Percentiles rank a stretch among this genome's conserved stretches.
Conservation (phyloP, 2,113 vertebrate genomes). For the Strix aluco region DNA sequence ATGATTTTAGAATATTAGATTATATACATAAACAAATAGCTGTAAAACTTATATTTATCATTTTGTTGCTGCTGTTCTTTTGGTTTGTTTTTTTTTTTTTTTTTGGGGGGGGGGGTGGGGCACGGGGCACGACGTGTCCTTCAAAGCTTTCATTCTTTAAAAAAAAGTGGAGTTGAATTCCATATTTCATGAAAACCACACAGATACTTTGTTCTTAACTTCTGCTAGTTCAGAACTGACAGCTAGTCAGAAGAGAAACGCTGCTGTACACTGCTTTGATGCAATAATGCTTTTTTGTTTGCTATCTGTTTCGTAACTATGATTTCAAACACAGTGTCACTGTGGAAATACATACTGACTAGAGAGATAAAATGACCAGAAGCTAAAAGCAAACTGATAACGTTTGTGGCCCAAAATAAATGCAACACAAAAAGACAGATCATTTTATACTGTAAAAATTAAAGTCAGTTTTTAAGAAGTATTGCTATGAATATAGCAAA, state of each 20-base stretch:
- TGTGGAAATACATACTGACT: not conserved
- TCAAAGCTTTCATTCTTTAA: not conserved
- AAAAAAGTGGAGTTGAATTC: not conserved
- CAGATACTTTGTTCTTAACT: not conserved
- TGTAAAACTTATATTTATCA: not conserved
- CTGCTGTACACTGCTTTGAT: not conserved
- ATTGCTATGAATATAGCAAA: not conserved
- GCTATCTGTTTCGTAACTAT: not conserved
- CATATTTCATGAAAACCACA: not conserved
- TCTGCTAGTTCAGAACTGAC: not conserved
- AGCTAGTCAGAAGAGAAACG: not conserved
- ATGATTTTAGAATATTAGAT: not conserved
- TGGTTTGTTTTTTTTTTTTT: not conserved
- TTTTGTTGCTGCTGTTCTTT: not conserved
- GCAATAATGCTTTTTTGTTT: not conserved
- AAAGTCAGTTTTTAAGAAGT: not conserved
- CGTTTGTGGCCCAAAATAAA: not conserved
- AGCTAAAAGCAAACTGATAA: not conserved
- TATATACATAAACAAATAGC: not conserved
- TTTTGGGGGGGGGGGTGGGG: fast-evolving
- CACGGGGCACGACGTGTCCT: not conserved
- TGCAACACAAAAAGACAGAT: not conserved
- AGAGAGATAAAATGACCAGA: not conserved
- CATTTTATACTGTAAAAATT: not conserved
- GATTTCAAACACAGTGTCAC: not conserved